These are phyloP conservation scores for Pygoscelis adeliae DNA, from an alignment of 2,113 vertebrate species.

Conservation along the genomic window DNA sequence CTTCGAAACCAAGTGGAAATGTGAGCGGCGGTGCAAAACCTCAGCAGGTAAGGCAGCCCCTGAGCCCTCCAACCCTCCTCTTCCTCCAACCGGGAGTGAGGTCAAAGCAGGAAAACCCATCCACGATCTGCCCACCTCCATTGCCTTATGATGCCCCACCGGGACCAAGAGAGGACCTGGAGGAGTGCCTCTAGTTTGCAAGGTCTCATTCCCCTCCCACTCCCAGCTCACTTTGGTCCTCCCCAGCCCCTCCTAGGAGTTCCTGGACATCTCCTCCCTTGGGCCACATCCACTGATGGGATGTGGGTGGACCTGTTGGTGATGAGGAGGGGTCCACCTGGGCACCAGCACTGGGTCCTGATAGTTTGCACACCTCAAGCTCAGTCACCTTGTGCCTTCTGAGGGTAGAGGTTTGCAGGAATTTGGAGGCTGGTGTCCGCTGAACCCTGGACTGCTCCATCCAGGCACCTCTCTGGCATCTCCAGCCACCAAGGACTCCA, in stretches of 20 bases:
- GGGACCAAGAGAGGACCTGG: not conserved
- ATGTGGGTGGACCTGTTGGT: not conserved
- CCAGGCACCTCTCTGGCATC: not conserved
- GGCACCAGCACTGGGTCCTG: not conserved
- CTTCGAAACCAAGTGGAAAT: slow-evolving; percentile 77
- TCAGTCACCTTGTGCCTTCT: not conserved
- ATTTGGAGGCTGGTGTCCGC: not conserved
- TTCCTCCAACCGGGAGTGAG: not conserved
- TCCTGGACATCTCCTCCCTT: not conserved
- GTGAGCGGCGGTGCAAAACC: slow-evolving; percentile 69
- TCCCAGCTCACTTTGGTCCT: not conserved
- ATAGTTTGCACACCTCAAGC: not conserved
- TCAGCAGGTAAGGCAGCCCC: not conserved
- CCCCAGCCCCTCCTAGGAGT: not conserved
- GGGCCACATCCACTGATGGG: not conserved
- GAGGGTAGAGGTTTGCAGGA: not conserved
- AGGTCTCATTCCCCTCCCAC: not conserved
- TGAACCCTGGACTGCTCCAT: not conserved
- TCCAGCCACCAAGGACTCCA: not conserved
- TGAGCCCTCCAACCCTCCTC: not conserved
- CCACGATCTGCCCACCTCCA: fast-evolving
- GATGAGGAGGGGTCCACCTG: not conserved
- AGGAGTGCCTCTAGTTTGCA: not conserved
- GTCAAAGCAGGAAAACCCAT: not conserved
- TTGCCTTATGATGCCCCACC: not conserved